Evolutionary conservation across 2,113 vertebrate genomes (phyloP).

Genomic region (human): GRCh38 chr22:31544001-31544500

Average conservation of each 20-base stretch:
- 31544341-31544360: background rate
- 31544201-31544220: background rate
- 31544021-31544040: too few relatives aligned
- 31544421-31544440: slow-evolving; percentile 18
- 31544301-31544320: background rate
- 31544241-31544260: background rate
- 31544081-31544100: too few relatives aligned
- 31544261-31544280: background rate
- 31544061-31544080: too few relatives aligned
- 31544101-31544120: too few relatives aligned
- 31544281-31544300: background rate
- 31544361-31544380: slow-evolving; percentile 36
- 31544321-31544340: background rate
- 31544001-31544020: too few relatives aligned
- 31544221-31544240: background rate
- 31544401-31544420: slow-evolving; percentile 5
- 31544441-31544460: background rate
- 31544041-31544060: too few relatives aligned
- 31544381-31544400: background rate
- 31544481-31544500: background rate
- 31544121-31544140: too few relatives aligned
- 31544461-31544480: background rate
- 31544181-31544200: too few relatives aligned
- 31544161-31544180: too few relatives aligned
- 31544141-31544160: too few relatives aligned